Percentiles rank a stretch among this genome's conserved stretches.
These are phyloP conservation scores for Autographa gamma DNA, from an alignment of 2,888 invertebrate genomes.

Conservation along the genomic window DNA sequence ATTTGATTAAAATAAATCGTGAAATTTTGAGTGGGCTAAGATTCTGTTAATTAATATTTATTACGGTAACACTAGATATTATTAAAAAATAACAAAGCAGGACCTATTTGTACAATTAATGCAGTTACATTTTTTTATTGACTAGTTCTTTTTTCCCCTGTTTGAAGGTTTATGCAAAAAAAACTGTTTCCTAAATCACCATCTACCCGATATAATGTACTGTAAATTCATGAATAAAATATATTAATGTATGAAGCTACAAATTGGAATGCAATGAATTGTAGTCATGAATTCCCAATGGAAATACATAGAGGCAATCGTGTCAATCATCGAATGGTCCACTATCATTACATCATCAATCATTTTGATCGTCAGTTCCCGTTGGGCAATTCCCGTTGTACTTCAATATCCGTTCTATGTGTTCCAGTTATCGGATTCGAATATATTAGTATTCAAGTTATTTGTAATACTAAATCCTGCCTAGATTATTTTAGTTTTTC, in stretches of 20 bases:
- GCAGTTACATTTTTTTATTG: no score
- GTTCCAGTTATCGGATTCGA: background rate
- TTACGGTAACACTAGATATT: no score
- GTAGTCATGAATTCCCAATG: background rate
- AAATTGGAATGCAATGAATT: slow-evolving; percentile 2
- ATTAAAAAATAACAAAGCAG: no score
- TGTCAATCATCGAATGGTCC: slow-evolving; percentile 25
- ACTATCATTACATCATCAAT: slow-evolving; percentile 36
- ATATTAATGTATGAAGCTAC: background rate
- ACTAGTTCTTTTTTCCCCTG: no score
- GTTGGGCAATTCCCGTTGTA: background rate
- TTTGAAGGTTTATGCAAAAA: no score
- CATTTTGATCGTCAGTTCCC: slow-evolving; percentile 26
- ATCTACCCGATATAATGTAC: background rate
- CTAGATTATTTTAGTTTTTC: background rate
- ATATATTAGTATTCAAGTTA: background rate
- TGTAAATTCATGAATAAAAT: background rate
- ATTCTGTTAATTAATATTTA: no score
- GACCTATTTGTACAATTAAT: no score
- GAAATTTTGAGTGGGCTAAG: no score
- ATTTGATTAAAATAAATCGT: no score
- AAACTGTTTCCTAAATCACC: no score
- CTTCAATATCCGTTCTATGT: slow-evolving; percentile 22
- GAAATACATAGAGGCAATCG: slow-evolving; percentile 15
- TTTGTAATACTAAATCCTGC: background rate